Evolutionary conservation across 2,113 vertebrate genomes (phyloP).

Genomic region (Phodopus roborovskii): DNA sequence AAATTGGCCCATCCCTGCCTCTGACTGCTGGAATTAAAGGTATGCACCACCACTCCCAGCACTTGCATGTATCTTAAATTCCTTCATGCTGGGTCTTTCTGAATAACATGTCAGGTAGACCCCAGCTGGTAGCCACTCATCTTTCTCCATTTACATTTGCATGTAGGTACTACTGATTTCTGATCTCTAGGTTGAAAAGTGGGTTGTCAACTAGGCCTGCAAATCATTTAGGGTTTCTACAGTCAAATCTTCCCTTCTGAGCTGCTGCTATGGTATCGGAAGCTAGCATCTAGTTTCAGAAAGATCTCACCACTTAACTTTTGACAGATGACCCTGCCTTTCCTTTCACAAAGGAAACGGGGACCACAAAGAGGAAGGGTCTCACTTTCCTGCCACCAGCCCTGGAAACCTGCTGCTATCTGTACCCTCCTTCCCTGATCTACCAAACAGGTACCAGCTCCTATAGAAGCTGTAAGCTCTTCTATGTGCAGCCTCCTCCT

Average conservation of each 20-base stretch:
- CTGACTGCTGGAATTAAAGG: background rate
- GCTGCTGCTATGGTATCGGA: conserved; percentile 9
- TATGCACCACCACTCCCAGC: background rate
- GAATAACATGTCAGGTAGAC: background rate
- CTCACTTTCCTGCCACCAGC: background rate
- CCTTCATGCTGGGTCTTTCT: background rate
- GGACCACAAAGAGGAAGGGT: conserved; percentile 75
- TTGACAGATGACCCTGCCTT: conserved; percentile 55
- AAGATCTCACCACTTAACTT: conserved; percentile 59
- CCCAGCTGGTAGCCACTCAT: background rate
- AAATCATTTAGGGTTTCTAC: conserved; percentile 52
- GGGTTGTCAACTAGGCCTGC: background rate
- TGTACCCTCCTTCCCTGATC: background rate
- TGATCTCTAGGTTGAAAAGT: background rate
- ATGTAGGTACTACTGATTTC: background rate
- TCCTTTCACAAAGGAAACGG: conserved; percentile 73
- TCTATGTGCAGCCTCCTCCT: background rate
- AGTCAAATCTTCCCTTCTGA: background rate
- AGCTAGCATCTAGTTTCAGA: conserved; percentile 51
- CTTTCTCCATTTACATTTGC: background rate
- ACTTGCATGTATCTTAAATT: background rate
- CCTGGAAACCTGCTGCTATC: background rate
- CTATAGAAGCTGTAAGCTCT: background rate
- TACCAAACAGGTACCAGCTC: background rate
- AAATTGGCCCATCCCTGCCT: background rate